Conservation (phyloP, 2,113 vertebrate species). For the Syngnathus floridae region DNA sequence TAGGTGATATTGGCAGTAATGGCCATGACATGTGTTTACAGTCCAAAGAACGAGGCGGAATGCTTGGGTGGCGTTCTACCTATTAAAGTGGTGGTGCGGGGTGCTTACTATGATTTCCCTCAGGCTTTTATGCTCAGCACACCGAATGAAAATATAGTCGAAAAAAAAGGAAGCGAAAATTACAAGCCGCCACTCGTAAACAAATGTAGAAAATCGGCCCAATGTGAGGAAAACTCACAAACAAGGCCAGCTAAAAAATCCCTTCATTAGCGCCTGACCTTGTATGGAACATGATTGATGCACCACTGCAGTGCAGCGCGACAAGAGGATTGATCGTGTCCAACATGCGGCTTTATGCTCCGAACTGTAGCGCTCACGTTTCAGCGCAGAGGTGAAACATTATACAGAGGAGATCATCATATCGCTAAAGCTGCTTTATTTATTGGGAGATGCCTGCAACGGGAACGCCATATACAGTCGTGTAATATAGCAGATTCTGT, state of each 20-base stretch:
- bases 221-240: neutral
- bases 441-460: neutral
- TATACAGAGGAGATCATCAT: constrained; percentile 9
- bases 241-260: constrained; percentile 36
- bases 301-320: constrained; percentile 29
- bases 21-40: constrained; percentile 48
- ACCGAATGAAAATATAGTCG: constrained; percentile 51
- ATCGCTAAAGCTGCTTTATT: neutral
- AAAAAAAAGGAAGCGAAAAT: constrained; percentile 26
- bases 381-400: constrained; percentile 22
- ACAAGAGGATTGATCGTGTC: constrained; percentile 50
- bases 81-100: constrained; percentile 58
- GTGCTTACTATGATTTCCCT: constrained; percentile 68
- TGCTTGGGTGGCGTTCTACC: constrained; percentile 52
- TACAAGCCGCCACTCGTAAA: constrained; percentile 22
- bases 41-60: constrained; percentile 51
- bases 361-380: constrained; percentile 28
- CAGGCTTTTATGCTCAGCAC: constrained; percentile 55
- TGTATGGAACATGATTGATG: constrained; percentile 53
- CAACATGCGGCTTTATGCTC: constrained; percentile 32
- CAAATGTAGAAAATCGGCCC: constrained; percentile 11
- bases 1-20: constrained; percentile 31
- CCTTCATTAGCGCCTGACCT: constrained; percentile 51
- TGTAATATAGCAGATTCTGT: too few species aligned
- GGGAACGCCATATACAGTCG: too few species aligned